These are phyloP conservation scores for Dexiosoma caninum DNA, from an alignment of 2,888 invertebrate species.

Conservation along the genomic window DNA sequence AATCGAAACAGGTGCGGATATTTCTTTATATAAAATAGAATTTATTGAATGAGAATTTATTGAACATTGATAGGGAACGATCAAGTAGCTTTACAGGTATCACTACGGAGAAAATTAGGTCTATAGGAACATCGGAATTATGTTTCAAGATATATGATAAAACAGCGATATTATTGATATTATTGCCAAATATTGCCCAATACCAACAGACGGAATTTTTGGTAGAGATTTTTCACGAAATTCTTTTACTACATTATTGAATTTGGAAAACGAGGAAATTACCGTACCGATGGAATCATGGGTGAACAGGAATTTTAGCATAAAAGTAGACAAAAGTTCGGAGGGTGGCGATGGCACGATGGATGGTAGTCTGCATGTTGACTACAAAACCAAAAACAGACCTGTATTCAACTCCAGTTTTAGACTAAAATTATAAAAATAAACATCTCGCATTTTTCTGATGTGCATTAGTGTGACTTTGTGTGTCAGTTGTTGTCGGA, in stretches of 20 bases:
- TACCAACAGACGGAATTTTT: not conserved
- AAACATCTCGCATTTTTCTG: too few relatives aligned
- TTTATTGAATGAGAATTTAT: too few relatives aligned
- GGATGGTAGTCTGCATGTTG: too few relatives aligned
- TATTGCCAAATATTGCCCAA: not conserved
- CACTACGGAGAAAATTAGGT: not conserved
- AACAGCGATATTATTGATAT: too few relatives aligned
- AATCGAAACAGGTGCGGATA: not conserved
- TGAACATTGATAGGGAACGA: too few relatives aligned
- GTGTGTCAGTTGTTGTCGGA: too few relatives aligned
- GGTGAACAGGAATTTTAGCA: not conserved
- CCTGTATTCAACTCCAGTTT: too few relatives aligned
- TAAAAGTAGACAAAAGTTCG: not conserved
- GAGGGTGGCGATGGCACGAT: too few relatives aligned
- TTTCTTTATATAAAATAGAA: not conserved
- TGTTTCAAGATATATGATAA: too few relatives aligned
- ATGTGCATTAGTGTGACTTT: too few relatives aligned
- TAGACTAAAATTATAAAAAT: too few relatives aligned
- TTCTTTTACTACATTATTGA: not conserved
- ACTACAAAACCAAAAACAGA: too few relatives aligned
- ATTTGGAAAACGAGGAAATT: not conserved
- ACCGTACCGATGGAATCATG: not conserved
- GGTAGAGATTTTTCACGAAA: not conserved
- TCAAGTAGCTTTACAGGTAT: not conserved
- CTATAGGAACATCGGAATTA: not conserved